Evolutionary conservation across 2,797 vertebrate genomes (phyloP), one percentile per base, ranked within the genome.

Genomic region (Alca torda): DNA sequence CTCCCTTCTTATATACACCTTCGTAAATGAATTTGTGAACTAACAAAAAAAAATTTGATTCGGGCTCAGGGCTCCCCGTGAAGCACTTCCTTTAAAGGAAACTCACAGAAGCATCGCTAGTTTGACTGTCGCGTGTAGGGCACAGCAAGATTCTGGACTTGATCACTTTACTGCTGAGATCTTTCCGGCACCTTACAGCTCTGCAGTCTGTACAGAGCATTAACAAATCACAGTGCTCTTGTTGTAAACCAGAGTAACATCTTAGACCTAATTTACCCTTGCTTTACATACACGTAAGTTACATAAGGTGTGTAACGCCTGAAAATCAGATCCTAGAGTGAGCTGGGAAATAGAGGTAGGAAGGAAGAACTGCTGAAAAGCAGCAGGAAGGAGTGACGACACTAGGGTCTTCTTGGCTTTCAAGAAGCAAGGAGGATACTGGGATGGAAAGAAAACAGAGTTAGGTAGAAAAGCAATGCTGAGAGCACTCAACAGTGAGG

Each of bases 131-230:
- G 59, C 6, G 7, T 13, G 16, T 3, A 30, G 0, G 4, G 77
- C 86, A 94, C 90, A 96, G 84, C 74, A 48, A 76, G 88, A 33
- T 60, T n/a, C 72, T 90, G 91, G 93, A 89, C 46, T 26, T 65
- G 30, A 19, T 17, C 45, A 5, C 70, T 92, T 92, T 45, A 69
- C 5, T 43, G 50, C 78, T 35, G 35, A 89, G 26, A 76, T 35
- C 69, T 84, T 90, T 84, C 93, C 10, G 0, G 93, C 81, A 54
- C 78, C 95, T 84, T 45, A 23, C 35, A n/a, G 89, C 81, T 96
- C 70, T 84, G 54, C 87, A 92, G 84, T 63, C 89, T 95, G 91
- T 84, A 65, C 76, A 81, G 57, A 48, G 31, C n/a, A 31, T 63
- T 11, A 74, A 63, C 57, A 67, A 90, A 64, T 25, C 86, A 45